phyloP scores from a whole-genome alignment of 2,113 vertebrate species.

The Esox niger region DNA sequence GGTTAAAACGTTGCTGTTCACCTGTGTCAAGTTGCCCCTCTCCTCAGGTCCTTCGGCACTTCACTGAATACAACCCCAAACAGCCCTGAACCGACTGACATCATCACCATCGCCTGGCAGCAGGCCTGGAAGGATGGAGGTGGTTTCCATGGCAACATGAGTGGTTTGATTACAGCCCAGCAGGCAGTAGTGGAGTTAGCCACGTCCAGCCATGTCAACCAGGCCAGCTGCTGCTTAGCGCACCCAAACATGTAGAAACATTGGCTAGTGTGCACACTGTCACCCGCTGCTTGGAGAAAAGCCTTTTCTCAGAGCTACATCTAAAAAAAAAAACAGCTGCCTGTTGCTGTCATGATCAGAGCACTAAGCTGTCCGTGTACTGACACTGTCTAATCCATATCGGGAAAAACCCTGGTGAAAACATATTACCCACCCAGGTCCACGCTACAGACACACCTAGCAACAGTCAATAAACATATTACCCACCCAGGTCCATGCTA shows the following conservation, averaged over 20 bases:
- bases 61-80: constrained; percentile 33
- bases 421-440: not conserved
- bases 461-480: not conserved
- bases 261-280: not conserved
- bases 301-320: not conserved
- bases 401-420: not conserved
- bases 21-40: constrained; percentile 43
- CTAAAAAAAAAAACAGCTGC: not conserved
- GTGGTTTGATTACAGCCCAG: constrained; percentile 27
- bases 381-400: not conserved
- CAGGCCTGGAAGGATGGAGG: constrained; percentile 30
- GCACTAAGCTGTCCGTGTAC: not conserved
- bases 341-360: not conserved
- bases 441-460: not conserved
- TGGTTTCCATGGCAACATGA: constrained; percentile 49
- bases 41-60: constrained; percentile 33
- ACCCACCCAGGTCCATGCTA: not conserved
- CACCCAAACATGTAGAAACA: not conserved
- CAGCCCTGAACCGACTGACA: constrained; percentile 11
- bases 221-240: not conserved
- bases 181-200: constrained; percentile 16
- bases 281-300: constrained; percentile 5
- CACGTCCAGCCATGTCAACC: constrained; percentile 13
- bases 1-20: constrained; percentile 37
- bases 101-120: constrained; percentile 39